Evolutionary conservation across 2,113 vertebrate species (phyloP).

Genomic region (Pitta sordida): DNA sequence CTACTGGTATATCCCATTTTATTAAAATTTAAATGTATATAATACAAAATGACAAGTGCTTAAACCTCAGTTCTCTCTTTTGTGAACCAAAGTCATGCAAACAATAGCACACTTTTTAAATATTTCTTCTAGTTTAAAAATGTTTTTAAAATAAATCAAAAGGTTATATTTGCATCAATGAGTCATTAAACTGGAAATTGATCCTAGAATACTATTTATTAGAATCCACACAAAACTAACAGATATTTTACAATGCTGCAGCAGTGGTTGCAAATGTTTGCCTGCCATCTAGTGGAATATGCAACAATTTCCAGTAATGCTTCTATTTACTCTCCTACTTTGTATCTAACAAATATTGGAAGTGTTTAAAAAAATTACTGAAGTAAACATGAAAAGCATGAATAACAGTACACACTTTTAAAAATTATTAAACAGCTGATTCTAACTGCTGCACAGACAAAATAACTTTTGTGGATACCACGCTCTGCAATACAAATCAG

Average conservation of each 20-base stretch:
- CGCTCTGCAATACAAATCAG: not conserved
- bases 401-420: not conserved
- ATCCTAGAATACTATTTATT: slow-evolving; percentile 43
- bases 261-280: slow-evolving; percentile 61
- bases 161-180: slow-evolving; percentile 50
- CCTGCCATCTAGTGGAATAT: slow-evolving; percentile 81
- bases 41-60: not conserved
- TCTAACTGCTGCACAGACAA: not conserved
- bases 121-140: slow-evolving; percentile 46
- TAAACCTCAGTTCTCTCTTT: not conserved
- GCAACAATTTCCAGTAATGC: not conserved
- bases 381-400: not conserved
- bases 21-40: not conserved
- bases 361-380: not conserved
- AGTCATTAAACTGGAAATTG: slow-evolving; percentile 61
- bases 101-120: not conserved
- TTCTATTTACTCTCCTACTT: slow-evolving; percentile 7
- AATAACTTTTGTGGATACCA: not conserved
- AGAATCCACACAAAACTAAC: slow-evolving; percentile 27
- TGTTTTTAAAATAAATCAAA: slow-evolving; percentile 47
- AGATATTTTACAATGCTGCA: not conserved
- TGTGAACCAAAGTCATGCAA: not conserved
- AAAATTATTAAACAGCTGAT: not conserved
- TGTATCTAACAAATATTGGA: not conserved
- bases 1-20: not conserved